These are phyloP conservation scores for Pardalotus punctatus DNA, from an alignment of 2,113 vertebrate species.

Conservation along the genomic window DNA sequence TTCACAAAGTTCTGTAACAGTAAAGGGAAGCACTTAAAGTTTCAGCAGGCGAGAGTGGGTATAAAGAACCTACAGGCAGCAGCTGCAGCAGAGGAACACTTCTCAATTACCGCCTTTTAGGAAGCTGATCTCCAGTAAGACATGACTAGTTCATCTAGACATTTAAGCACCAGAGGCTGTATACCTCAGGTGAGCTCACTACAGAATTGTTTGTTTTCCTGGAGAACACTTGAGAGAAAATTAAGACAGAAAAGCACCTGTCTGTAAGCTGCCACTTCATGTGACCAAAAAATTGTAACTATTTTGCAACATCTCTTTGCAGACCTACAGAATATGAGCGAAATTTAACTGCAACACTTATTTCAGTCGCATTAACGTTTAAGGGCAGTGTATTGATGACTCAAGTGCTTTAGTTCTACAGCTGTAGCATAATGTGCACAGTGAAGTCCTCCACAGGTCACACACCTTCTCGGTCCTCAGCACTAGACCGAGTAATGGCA, in stretches of 20 bases:
- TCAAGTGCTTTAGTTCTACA: background rate
- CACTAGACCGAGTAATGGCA: accelerated
- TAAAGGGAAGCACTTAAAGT: background rate
- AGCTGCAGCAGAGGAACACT: background rate
- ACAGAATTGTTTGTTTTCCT: background rate
- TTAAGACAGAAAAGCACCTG: background rate
- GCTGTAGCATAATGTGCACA: background rate
- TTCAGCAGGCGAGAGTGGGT: background rate
- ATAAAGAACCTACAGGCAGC: background rate
- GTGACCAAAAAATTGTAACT: accelerated
- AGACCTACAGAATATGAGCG: background rate
- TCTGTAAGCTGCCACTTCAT: background rate
- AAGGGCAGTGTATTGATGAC: background rate
- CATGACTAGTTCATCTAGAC: background rate
- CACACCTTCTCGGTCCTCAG: background rate
- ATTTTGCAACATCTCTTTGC: background rate
- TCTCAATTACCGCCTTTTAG: background rate
- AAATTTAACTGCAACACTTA: background rate
- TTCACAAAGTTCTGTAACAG: background rate
- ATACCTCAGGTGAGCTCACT: background rate
- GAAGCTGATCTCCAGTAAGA: background rate
- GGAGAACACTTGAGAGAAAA: background rate
- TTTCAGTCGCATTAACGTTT: background rate
- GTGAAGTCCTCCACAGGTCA: background rate
- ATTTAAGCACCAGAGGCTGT: background rate